A percentile compares a stretch with the other conserved stretches of the same genome.
phyloP scores from a whole-genome alignment of 2,113 vertebrate genomes.

The Deroptyus accipitrinus region DNA sequence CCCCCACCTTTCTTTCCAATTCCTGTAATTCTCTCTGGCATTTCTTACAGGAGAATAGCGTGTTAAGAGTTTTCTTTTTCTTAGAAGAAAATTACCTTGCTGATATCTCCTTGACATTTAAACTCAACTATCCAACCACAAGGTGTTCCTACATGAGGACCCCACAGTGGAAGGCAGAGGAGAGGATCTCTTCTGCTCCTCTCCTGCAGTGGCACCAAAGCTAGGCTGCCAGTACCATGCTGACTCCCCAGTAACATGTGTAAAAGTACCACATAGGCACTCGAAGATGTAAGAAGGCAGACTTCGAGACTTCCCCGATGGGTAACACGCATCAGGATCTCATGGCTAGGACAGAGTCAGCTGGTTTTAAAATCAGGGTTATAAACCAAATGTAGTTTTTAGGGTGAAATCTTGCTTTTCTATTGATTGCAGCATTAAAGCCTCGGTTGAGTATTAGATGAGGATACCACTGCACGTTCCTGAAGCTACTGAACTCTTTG shows the following conservation, averaged over 20 bases:
- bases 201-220: neutral
- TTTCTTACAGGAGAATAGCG: neutral
- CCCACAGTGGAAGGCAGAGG: neutral
- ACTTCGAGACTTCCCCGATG: neutral
- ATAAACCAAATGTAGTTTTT: neutral
- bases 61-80: neutral
- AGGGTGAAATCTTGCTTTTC: neutral
- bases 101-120: neutral
- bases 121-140: fast-evolving
- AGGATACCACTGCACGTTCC: no score
- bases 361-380: neutral
- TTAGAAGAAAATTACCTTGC: neutral
- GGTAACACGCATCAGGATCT: neutral
- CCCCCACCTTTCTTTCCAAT: fast-evolving
- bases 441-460: fast-evolving
- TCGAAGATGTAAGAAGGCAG: neutral
- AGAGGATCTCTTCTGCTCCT: neutral
- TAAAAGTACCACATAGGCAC: neutral
- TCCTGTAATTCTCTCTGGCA: neutral
- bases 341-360: neutral
- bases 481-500: neutral
- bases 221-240: neutral
- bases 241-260: fast-evolving
- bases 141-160: neutral
- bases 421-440: neutral